These are phyloP conservation scores for Steinernema feltiae DNA, from an alignment of 1,140 invertebrate genomes.

Conservation along the genomic window DNA sequence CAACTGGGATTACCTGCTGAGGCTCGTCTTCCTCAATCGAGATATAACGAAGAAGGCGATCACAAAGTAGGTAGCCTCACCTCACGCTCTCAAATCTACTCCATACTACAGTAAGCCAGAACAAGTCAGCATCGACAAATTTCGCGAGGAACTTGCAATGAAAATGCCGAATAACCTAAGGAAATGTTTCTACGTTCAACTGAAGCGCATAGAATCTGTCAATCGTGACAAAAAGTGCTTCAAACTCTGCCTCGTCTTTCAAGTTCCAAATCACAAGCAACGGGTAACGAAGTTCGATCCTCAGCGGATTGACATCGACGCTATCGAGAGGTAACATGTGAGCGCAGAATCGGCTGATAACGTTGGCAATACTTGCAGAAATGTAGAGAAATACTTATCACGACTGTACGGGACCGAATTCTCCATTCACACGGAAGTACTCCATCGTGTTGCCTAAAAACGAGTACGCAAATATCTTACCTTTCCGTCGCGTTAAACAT, in stretches of 20 bases:
- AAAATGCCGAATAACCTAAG: neutral
- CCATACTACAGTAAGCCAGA: neutral
- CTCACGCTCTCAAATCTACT: neutral
- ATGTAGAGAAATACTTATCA: neutral
- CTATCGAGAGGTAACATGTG: neutral
- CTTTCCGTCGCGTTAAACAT: no score
- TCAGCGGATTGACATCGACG: neutral
- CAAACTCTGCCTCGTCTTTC: neutral
- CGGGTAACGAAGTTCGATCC: neutral
- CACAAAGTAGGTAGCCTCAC: neutral
- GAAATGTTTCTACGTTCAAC: neutral
- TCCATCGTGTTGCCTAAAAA: neutral
- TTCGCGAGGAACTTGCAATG: neutral
- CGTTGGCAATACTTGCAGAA: neutral
- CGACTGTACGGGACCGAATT: neutral
- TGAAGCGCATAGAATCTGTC: neutral
- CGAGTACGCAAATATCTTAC: no score
- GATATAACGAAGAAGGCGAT: neutral
- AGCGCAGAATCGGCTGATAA: neutral
- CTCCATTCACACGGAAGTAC: neutral
- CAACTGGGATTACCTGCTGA: conserved; percentile 1
- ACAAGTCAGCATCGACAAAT: neutral
- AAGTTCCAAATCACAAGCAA: neutral
- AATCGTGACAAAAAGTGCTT: neutral
- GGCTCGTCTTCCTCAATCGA: neutral